Evolutionary conservation across 2,113 vertebrate species (phyloP), one percentile per base, ranked within the genome.

Genomic region (Gallinago undulata): DNA sequence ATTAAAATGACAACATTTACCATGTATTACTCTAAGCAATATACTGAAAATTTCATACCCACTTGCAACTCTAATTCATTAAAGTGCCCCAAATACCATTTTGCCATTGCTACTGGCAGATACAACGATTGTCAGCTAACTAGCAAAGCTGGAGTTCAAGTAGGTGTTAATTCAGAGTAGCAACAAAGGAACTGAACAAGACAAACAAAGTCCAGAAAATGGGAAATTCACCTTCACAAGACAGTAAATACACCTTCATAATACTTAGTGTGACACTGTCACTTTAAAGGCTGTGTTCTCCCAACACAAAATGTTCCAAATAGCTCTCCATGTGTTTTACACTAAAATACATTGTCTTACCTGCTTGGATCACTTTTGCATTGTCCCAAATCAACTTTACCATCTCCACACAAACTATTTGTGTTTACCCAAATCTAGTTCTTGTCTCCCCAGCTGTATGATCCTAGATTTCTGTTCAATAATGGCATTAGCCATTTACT

Each of bases 1-100:
- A 82, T 74, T 78, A 90, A 94, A 84, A 86, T 74, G 72, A 73
- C 67, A 96, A 63, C 59, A 76, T 92, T 84, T 93, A 81, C 84
- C 92, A 30, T 8, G 35, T 57, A 69, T 73, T 89, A 87, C 77
- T 87, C 31, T n/a, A 75, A 94, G 80, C 76, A 91, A 81, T 79
- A 75, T 10, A 30, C 53, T 62, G 62, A 77, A 88, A 84, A 92
- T 66, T 93, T 83, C 55, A 85, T 30, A 73, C 15, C 55, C 63
- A 76, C 91, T 91, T 89, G 62, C 74, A 92, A 57, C 60, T 68
- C 51, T 73, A 89, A 84, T 50, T 59, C 33, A 66, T 6, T 31
- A 23, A 81, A 92, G n/a, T 76, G 67, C 33, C 77, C 69, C 74
- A 66, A 89, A 91, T 72, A 72, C 73, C 18, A 41, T 53, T 78